phyloP scores from a whole-genome alignment of 2,113 vertebrate genomes.

The Bubo blakistoni region DNA sequence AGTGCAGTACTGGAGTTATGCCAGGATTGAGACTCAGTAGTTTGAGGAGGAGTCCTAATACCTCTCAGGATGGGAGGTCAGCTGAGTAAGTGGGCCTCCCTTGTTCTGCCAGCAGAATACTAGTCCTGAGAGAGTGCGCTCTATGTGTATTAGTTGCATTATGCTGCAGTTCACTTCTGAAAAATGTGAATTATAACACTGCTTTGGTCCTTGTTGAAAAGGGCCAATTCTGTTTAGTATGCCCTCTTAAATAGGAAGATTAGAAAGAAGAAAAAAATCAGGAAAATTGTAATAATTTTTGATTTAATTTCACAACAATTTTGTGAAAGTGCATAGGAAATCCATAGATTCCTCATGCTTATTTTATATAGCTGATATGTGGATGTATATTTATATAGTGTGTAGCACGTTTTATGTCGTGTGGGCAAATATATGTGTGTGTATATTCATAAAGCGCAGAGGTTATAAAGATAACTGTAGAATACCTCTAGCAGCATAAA shows the following conservation, averaged over 20 bases:
- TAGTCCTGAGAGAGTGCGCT: neutral
- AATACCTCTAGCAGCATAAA: neutral
- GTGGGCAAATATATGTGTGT: neutral
- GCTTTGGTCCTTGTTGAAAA: neutral
- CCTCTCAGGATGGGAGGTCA: conserved; percentile 50
- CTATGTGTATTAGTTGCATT: neutral
- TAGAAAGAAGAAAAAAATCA: neutral
- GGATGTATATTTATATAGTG: neutral
- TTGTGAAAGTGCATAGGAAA: neutral
- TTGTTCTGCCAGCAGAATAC: conserved; percentile 4
- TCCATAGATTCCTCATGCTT: neutral
- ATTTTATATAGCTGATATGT: neutral
- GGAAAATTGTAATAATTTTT: neutral
- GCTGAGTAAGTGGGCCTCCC: conserved; percentile 24
- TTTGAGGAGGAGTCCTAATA: conserved; percentile 59
- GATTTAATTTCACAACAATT: neutral
- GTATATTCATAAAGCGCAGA: neutral
- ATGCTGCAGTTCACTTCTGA: neutral
- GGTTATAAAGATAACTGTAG: neutral
- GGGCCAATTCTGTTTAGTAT: neutral
- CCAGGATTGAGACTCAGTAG: conserved; percentile 49
- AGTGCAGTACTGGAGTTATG: conserved; percentile 48
- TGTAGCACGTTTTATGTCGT: neutral
- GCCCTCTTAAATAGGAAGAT: neutral
- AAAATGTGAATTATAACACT: neutral